These are phyloP conservation scores for Osedax frankpressi DNA, from an alignment of 2,888 invertebrate species.

Conservation along the genomic window DNA sequence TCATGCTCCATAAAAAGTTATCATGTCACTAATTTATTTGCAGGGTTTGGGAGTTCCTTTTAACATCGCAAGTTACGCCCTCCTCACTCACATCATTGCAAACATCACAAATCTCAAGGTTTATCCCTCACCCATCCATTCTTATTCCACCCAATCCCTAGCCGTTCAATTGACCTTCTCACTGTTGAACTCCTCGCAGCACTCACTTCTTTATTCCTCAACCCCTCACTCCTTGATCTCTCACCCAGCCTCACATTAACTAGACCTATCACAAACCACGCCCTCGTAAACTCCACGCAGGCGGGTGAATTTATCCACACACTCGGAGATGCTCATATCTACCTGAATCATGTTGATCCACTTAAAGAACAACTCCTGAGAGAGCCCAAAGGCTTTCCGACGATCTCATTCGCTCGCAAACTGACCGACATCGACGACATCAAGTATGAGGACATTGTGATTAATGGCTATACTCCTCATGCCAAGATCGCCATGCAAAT, in stretches of 20 bases:
- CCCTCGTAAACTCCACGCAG: no score
- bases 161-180: no score
- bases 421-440: constrained; percentile 75
- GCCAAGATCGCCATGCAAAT: constrained; percentile 82
- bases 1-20: not conserved
- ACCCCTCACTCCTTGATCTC: no score
- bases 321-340: constrained; percentile 87
- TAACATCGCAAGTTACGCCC: constrained; percentile 88
- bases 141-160: no score
- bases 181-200: no score
- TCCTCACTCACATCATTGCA: constrained; percentile 88
- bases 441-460: constrained; percentile 66
- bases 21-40: constrained; percentile 19
- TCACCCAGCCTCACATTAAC: no score
- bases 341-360: constrained; percentile 73
- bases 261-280: no score
- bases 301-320: constrained; percentile 87
- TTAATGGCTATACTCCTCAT: constrained; percentile 72
- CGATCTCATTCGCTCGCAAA: constrained; percentile 60
- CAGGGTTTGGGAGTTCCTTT: constrained; percentile 82
- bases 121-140: no score
- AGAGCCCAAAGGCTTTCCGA: constrained; percentile 65
- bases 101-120: constrained; percentile 80
- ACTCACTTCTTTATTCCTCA: no score
- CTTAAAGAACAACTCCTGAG: constrained; percentile 67